phyloP scores from a whole-genome alignment of 2,113 vertebrate species.

The Callopanchax toddi region DNA sequence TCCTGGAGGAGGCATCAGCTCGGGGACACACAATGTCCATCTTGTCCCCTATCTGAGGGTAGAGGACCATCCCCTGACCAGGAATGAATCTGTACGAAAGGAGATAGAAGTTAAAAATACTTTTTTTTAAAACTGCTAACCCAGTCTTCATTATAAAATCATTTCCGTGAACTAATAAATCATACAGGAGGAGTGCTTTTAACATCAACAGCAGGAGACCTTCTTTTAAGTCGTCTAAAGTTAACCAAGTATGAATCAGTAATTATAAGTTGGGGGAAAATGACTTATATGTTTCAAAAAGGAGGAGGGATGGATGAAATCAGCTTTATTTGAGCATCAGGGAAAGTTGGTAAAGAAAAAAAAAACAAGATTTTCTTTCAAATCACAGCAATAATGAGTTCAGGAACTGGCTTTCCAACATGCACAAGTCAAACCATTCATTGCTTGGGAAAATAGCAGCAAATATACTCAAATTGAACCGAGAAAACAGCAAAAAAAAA shows the following conservation, averaged over 20 bases:
- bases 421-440: not conserved
- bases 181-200: constrained; percentile 2
- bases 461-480: not conserved
- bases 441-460: not conserved
- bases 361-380: no score
- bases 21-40: constrained; percentile 99
- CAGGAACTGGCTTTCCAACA: no score
- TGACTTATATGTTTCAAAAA: no score
- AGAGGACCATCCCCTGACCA: constrained; percentile 92
- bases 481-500: no score
- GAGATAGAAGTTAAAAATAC: not conserved
- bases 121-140: not conserved
- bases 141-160: not conserved
- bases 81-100: constrained; percentile 85
- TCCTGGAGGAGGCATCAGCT: constrained; percentile 84
- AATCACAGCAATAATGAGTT: no score
- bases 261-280: constrained; percentile 13
- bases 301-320: no score
- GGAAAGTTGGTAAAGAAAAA: no score
- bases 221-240: not conserved
- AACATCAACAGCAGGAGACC: not conserved
- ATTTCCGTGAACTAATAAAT: constrained; percentile 1
- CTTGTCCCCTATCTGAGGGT: constrained; percentile 98
- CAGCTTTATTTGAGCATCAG: no score
- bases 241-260: not conserved